Evolutionary conservation across 1,140 invertebrate species (phyloP).

Genomic region (Oedothorax gibbosus): DNA sequence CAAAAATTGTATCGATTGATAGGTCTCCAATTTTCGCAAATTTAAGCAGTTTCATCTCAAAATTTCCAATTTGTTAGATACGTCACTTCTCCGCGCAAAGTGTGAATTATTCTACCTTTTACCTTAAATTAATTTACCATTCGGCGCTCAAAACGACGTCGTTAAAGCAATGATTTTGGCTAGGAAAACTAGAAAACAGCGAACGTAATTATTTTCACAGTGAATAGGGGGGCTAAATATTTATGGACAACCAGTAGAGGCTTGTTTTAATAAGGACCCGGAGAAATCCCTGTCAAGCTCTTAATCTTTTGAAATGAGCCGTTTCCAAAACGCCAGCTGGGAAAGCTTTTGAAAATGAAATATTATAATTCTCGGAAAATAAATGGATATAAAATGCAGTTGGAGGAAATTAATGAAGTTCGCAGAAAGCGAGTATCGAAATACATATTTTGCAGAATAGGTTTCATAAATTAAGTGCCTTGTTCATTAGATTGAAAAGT

Average conservation of each 20-base stretch:
- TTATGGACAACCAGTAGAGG: neutral
- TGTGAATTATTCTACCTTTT: neutral
- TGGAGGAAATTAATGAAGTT: neutral
- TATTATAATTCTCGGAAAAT: neutral
- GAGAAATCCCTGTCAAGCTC: neutral
- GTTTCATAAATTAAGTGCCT: too few species aligned
- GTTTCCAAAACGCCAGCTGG: neutral
- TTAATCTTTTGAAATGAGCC: neutral
- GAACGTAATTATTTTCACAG: slow-evolving; percentile 19
- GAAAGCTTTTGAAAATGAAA: neutral
- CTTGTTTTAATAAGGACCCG: neutral
- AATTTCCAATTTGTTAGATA: too few species aligned
- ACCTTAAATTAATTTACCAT: neutral
- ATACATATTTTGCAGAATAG: too few species aligned
- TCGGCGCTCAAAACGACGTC: neutral
- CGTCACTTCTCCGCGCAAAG: too few species aligned
- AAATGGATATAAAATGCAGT: neutral
- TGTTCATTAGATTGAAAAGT: too few species aligned
- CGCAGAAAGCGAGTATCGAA: neutral
- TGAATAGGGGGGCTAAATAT: slow-evolving; percentile 5
- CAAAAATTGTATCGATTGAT: too few species aligned
- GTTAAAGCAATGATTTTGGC: neutral
- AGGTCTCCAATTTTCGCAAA: too few species aligned
- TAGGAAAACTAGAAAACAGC: neutral
- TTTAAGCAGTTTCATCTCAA: too few species aligned